Percentiles rank a stretch among this genome's conserved stretches.
Evolutionary conservation across 2,113 vertebrate species (phyloP).

Genomic region (Oreochromis tanganicae): DNA sequence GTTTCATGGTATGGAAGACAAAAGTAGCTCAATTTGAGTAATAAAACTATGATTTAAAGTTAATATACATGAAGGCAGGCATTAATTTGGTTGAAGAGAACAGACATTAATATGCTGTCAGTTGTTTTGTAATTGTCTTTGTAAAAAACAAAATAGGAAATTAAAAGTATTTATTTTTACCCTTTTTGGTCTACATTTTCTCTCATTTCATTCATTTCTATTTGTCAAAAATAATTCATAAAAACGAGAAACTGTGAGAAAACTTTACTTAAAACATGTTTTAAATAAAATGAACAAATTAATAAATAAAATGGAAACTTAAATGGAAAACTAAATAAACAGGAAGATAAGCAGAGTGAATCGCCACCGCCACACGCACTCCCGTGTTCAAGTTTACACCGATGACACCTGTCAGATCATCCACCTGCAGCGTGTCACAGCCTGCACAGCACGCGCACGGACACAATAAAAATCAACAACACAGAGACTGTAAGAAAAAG

Average conservation of each 20-base stretch:
- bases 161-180: neutral
- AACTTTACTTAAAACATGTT: neutral
- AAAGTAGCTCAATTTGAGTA: neutral
- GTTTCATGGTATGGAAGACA: neutral
- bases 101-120: neutral
- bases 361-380: neutral
- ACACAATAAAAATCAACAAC: neutral
- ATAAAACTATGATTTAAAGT: rapidly evolving
- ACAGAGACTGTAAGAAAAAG: neutral
- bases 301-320: neutral
- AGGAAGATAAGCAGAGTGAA: neutral
- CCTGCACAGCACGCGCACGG: neutral
- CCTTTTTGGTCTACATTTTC: neutral
- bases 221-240: neutral
- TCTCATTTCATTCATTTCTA: neutral
- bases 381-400: neutral
- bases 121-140: rapidly evolving
- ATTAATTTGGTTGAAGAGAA: neutral
- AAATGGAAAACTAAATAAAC: neutral
- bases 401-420: neutral
- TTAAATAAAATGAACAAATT: neutral
- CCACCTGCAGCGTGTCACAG: neutral
- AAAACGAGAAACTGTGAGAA: neutral
- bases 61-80: rapidly evolving
- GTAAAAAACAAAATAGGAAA: neutral